Evolutionary conservation across 92 coral and sea anemone species (phyloP).

Genomic region (Palythoa grandiflora): DNA sequence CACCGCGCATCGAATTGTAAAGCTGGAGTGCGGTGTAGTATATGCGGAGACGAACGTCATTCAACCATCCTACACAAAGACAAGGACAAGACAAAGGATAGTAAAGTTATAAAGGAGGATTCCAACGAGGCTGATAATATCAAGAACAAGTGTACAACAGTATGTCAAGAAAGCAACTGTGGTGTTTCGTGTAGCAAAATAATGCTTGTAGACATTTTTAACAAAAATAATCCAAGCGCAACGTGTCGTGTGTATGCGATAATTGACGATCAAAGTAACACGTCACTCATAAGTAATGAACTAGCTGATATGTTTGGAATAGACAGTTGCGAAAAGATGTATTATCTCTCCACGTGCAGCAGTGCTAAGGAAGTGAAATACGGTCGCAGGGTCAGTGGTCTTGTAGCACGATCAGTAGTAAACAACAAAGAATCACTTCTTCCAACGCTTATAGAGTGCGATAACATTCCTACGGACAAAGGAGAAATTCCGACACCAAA

Average conservation of each 20-base stretch:
- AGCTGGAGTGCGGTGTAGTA: too few species aligned
- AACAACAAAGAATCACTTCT: slow-evolving; percentile 37
- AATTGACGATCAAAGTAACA: slow-evolving; percentile 60
- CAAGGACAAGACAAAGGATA: not conserved
- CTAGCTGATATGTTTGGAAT: slow-evolving; percentile 56
- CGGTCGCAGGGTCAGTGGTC: slow-evolving; percentile 51
- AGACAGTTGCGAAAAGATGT: slow-evolving; percentile 53
- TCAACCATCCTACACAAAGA: too few species aligned
- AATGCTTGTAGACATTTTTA: slow-evolving; percentile 57
- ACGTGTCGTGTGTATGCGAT: slow-evolving; percentile 55
- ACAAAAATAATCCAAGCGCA: slow-evolving; percentile 44
- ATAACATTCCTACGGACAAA: slow-evolving; percentile 61
- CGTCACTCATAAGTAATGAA: slow-evolving; percentile 54
- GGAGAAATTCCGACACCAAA: slow-evolving; percentile 59
- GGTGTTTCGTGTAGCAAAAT: slow-evolving; percentile 60
- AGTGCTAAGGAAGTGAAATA: slow-evolving; percentile 48
- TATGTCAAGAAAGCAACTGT: slow-evolving; percentile 24
- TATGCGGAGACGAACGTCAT: too few species aligned
- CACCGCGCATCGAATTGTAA: too few species aligned
- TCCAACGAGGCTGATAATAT: slow-evolving; percentile 20
- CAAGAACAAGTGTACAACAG: slow-evolving; percentile 42
- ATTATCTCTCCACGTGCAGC: slow-evolving; percentile 62
- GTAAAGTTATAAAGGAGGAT: slow-evolving; percentile 1
- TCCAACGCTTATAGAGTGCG: slow-evolving; percentile 63
- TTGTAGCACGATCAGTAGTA: slow-evolving; percentile 45